Evolutionary conservation across 2,113 vertebrate species (phyloP).

Genomic region (Tylochromis polylepis): DNA sequence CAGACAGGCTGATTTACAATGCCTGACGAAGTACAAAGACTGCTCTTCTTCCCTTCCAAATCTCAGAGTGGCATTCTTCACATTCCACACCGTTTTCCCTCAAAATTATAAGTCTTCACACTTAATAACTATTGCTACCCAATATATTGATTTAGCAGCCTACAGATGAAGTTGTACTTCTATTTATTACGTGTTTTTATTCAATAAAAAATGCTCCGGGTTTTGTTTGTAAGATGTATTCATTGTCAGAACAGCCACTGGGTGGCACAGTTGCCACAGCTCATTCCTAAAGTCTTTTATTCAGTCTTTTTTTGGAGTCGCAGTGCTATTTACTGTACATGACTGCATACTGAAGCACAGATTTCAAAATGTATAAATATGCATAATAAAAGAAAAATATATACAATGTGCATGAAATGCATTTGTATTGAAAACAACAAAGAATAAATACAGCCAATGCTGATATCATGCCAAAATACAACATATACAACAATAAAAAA

Average conservation of each 20-base stretch:
- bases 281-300: not conserved
- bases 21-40: constrained; percentile 25
- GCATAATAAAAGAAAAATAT: constrained; percentile 16
- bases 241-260: constrained; percentile 17
- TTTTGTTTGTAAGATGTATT: not conserved
- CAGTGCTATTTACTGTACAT: not conserved
- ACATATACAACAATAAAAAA: not conserved
- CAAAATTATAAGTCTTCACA: not conserved
- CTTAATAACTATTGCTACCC: not conserved
- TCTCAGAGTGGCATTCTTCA: constrained; percentile 29
- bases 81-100: constrained; percentile 30
- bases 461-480: constrained; percentile 33
- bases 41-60: constrained; percentile 24
- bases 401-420: constrained; percentile 52
- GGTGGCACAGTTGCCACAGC: not conserved
- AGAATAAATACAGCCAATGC: constrained; percentile 42
- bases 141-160: not conserved
- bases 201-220: not conserved
- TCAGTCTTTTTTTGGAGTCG: not conserved
- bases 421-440: constrained; percentile 22
- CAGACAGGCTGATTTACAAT: not conserved
- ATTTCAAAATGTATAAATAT: constrained; percentile 44
- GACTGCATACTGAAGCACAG: constrained; percentile 3
- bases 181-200: not conserved
- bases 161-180: not conserved